These are phyloP conservation scores for Tychaedon coryphoeus DNA, from an alignment of 2,113 vertebrate genomes.

Conservation along the genomic window DNA sequence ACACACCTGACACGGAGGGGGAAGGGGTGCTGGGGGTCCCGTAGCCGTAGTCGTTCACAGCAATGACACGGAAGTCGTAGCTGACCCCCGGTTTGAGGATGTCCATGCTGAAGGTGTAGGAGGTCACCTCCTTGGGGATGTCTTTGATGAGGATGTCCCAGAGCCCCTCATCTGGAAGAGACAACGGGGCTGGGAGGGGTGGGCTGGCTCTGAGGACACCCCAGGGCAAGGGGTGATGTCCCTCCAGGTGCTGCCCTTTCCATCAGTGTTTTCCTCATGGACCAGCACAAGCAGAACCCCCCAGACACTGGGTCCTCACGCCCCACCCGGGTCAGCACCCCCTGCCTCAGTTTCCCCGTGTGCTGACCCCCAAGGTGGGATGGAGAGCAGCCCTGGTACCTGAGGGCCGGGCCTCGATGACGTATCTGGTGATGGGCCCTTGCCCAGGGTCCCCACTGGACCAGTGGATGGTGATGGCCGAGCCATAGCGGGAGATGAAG, in stretches of 20 bases:
- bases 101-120: conserved; percentile 94
- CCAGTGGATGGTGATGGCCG: conserved; percentile 95
- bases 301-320: accelerated
- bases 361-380: neutral
- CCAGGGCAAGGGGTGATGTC: too few species aligned
- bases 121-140: conserved; percentile 94
- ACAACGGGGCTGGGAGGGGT: neutral
- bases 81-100: conserved; percentile 93
- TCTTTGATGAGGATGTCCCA: conserved; percentile 99
- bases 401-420: conserved; percentile 95
- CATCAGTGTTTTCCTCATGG: accelerated
- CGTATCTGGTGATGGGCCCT: conserved; percentile 91
- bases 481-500: conserved; percentile 90
- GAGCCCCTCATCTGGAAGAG: conserved; percentile 87
- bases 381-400: conserved; percentile 66
- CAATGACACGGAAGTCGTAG: conserved; percentile 96
- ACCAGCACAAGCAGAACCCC: accelerated
- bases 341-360: neutral
- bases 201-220: neutral
- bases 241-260: neutral
- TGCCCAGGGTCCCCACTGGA: conserved; percentile 89
- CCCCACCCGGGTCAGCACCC: neutral
- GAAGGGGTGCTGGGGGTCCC: conserved; percentile 92
- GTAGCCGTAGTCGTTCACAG: conserved; percentile 92
- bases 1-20: conserved; percentile 87